Conservation (phyloP, 1,140 invertebrate species). For the Drosophila pseudoobscura region DNA sequence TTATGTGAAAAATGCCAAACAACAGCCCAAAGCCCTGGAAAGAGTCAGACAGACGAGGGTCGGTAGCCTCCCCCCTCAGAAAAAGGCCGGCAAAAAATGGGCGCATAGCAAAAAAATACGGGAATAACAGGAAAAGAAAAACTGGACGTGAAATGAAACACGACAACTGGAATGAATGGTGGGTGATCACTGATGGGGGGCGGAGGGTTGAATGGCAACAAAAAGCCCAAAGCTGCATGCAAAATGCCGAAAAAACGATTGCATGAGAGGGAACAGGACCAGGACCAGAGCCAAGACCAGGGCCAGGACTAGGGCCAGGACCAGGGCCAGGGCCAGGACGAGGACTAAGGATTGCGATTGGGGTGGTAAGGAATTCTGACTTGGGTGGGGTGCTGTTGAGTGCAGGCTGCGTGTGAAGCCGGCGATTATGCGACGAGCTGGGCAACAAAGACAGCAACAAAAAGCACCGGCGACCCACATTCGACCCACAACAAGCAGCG, state of each 20-base stretch:
- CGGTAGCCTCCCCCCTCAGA: slow-evolving; percentile 12
- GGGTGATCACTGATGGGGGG: background rate
- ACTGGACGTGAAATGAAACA: slow-evolving; percentile 28
- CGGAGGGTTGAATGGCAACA: slow-evolving; percentile 4
- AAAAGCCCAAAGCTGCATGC: slow-evolving; percentile 31
- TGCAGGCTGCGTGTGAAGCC: slow-evolving; percentile 66
- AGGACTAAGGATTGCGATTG: too few relatives aligned
- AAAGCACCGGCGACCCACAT: slow-evolving; percentile 71
- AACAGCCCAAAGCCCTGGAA: slow-evolving; percentile 38
- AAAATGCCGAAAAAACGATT: slow-evolving; percentile 60
- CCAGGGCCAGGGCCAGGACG: background rate
- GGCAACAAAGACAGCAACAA: slow-evolving; percentile 57
- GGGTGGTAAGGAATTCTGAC: too few relatives aligned
- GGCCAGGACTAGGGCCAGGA: too few relatives aligned
- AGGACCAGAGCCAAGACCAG: background rate
- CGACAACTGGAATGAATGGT: slow-evolving; percentile 14
- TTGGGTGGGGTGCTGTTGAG: background rate
- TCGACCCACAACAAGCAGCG: slow-evolving; percentile 67
- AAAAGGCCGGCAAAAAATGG: slow-evolving; percentile 22
- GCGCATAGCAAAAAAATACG: slow-evolving; percentile 22
- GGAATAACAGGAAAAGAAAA: slow-evolving; percentile 7
- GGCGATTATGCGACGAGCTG: slow-evolving; percentile 74
- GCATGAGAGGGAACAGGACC: background rate
- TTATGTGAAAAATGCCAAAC: slow-evolving; percentile 61
- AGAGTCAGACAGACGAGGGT: slow-evolving; percentile 64